Conservation (phyloP, 1,140 invertebrate genomes). For the Caenorhabditis inopinata region DNA sequence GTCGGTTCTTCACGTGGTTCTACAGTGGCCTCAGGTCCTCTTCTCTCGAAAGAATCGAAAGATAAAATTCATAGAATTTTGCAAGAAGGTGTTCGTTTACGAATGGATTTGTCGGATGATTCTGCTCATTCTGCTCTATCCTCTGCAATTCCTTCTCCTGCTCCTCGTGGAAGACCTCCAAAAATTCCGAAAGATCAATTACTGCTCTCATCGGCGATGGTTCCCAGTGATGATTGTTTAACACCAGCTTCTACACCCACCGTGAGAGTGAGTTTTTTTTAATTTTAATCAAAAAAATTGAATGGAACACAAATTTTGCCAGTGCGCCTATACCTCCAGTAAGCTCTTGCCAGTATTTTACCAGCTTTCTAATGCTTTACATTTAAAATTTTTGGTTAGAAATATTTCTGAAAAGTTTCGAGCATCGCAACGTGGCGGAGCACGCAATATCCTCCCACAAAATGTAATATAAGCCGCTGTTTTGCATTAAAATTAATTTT, state of each 20-base stretch:
- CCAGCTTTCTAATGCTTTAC: too few species aligned
- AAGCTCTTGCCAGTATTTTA: too few species aligned
- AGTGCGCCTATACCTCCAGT: too few species aligned
- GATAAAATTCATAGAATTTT: slow-evolving; percentile 2
- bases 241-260: not conserved
- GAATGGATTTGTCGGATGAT: not conserved
- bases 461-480: too few species aligned
- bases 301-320: too few species aligned
- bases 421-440: too few species aligned
- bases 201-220: not conserved
- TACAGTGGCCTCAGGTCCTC: not conserved
- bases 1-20: not conserved
- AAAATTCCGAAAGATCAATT: not conserved
- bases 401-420: too few species aligned
- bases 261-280: not conserved
- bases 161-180: not conserved
- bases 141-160: not conserved
- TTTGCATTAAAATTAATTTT: too few species aligned
- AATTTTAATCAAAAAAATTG: too few species aligned
- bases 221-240: slow-evolving; percentile 1
- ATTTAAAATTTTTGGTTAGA: too few species aligned
- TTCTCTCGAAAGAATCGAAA: slow-evolving; percentile 25
- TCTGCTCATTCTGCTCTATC: slow-evolving; percentile 11
- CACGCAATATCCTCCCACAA: too few species aligned
- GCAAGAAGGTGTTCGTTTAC: not conserved